Conservation (phyloP, 2,888 invertebrate species). For the Aspidiotus rigidus region DNA sequence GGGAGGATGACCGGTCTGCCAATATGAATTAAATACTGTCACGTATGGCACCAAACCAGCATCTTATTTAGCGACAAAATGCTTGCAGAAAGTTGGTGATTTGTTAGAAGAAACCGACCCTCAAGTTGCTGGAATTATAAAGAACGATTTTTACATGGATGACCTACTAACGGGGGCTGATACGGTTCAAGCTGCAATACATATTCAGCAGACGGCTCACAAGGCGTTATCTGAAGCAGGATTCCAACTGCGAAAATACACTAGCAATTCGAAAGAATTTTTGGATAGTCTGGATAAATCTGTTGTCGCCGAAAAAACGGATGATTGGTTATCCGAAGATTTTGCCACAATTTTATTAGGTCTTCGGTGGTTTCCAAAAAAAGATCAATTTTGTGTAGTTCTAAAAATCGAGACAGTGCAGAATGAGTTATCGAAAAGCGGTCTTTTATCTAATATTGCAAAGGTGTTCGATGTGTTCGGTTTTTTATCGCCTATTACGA, state of each 20-base stretch:
- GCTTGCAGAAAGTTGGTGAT: neutral
- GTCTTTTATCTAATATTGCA: neutral
- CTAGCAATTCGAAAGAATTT: neutral
- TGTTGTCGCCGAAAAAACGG: neutral
- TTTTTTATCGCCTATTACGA: neutral
- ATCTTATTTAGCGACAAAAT: neutral
- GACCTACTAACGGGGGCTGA: neutral
- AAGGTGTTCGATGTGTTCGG: neutral
- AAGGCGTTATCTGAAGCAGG: neutral
- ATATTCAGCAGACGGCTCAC: neutral
- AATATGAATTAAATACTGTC: neutral
- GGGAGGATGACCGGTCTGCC: neutral
- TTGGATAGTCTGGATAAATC: neutral
- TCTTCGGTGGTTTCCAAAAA: neutral
- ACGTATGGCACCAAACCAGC: neutral
- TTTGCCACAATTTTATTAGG: neutral
- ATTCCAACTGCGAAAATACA: neutral
- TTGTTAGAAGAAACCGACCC: neutral
- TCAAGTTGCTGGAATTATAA: neutral
- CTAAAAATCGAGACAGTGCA: neutral
- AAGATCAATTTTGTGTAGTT: neutral
- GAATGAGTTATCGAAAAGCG: neutral
- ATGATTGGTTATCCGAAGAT: neutral
- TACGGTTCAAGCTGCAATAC: neutral
- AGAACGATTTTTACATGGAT: neutral